These are phyloP conservation scores for Grus americana DNA, from an alignment of 2,113 vertebrate genomes.

Conservation along the genomic window DNA sequence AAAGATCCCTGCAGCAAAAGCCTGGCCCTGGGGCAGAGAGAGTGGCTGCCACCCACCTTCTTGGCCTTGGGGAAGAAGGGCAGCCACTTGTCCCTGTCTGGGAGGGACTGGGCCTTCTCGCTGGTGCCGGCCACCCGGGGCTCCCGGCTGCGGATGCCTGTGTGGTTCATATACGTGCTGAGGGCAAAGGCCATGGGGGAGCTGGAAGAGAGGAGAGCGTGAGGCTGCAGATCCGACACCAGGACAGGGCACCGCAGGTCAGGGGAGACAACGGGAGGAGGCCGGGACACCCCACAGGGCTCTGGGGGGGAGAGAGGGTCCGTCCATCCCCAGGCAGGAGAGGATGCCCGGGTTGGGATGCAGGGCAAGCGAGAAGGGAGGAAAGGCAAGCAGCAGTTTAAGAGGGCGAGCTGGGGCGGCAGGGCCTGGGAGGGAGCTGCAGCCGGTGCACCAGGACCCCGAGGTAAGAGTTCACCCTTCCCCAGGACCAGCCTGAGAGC, in stretches of 20 bases:
- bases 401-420: background rate
- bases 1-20: background rate
- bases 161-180: constrained; percentile 85
- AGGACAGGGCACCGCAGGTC: too few relatives aligned
- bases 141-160: constrained; percentile 86
- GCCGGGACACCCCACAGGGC: rapidly evolving
- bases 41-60: constrained; percentile 75
- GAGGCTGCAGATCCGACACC: background rate
- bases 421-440: background rate
- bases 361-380: background rate
- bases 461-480: background rate
- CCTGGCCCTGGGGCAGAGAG: background rate
- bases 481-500: background rate
- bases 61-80: constrained; percentile 90
- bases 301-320: too few relatives aligned
- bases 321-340: background rate
- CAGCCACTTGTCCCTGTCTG: constrained; percentile 93
- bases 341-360: rapidly evolving
- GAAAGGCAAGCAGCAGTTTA: background rate
- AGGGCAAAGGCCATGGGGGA: constrained; percentile 87
- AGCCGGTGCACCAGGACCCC: background rate
- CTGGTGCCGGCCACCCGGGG: constrained; percentile 67
- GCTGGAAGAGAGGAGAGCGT: constrained; percentile 52
- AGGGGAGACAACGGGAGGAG: background rate
- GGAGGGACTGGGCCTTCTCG: constrained; percentile 74